Conservation (phyloP, 2,797 vertebrate species). For the Chelidonichthys spinosus region DNA sequence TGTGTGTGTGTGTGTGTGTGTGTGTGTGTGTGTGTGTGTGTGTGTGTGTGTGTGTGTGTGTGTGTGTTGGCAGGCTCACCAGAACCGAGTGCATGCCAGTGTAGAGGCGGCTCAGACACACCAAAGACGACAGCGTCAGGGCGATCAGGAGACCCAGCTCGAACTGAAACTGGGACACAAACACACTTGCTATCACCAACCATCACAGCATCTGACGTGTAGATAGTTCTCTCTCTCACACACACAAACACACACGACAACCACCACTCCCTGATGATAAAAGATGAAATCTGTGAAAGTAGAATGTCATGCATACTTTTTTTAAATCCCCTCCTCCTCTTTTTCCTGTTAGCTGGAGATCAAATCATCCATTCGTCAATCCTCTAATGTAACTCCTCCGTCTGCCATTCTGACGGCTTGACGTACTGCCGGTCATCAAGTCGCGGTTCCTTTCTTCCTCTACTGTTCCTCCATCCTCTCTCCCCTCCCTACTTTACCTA, state of each 20-base stretch:
- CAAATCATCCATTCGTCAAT: conserved; percentile 36
- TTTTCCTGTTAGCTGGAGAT: conserved; percentile 19
- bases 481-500: conserved; percentile 61
- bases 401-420: conserved; percentile 31
- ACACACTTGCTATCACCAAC: conserved; percentile 33
- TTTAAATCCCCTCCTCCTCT: neutral
- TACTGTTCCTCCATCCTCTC: conserved; percentile 54
- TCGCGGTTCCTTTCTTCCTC: conserved; percentile 55
- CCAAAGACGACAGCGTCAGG: conserved; percentile 86
- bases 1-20: conserved; percentile 9
- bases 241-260: neutral
- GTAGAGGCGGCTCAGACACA: conserved; percentile 95
- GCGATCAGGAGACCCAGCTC: conserved; percentile 87
- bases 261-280: neutral
- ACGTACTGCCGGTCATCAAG: conserved; percentile 40
- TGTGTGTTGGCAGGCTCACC: conserved; percentile 83
- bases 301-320: neutral
- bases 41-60: conserved; percentile 14
- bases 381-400: conserved; percentile 26
- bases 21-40: conserved; percentile 17
- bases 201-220: neutral
- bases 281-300: neutral
- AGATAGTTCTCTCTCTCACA: neutral
- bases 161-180: conserved; percentile 88
- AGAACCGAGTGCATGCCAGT: conserved; percentile 97